Percentiles rank a stretch among this genome's conserved stretches.
Evolutionary conservation across 2,113 vertebrate genomes (phyloP).

Genomic region (Carlito syrichta): DNA sequence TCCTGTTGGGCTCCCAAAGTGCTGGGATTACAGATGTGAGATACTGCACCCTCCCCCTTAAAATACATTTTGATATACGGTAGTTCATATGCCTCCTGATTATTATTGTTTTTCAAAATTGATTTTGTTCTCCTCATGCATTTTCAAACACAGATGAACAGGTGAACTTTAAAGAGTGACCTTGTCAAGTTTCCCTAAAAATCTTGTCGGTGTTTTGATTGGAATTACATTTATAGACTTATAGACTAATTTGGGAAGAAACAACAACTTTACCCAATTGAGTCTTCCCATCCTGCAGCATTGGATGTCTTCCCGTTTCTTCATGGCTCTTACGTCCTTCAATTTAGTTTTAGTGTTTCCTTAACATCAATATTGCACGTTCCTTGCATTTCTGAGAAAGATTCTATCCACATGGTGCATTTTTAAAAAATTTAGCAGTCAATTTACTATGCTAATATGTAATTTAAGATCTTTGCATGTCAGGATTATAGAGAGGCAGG

Average conservation of each 20-base stretch:
- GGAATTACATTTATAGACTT: neutral
- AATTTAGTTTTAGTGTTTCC: neutral
- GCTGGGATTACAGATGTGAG: neutral
- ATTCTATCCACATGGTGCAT: neutral
- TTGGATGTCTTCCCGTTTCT: neutral
- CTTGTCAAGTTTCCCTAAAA: neutral
- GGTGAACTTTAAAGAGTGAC: neutral
- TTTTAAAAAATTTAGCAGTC: neutral
- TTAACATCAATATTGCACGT: neutral
- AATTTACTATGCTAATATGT: neutral
- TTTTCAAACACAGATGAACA: neutral
- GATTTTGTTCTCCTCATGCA: neutral
- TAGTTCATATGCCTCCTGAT: neutral
- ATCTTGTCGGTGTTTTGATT: neutral
- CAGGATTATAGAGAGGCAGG: neutral
- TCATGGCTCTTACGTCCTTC: neutral
- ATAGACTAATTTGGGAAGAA: neutral
- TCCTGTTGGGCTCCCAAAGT: neutral
- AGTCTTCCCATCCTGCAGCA: neutral
- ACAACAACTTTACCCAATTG: neutral
- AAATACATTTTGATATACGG: neutral
- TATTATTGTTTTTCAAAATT: neutral
- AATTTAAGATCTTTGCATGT: neutral
- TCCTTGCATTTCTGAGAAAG: neutral
- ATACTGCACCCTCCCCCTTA: neutral